Conservation (phyloP, 2,888 invertebrate genomes). For the Lasioglossum malachurum region DNA sequence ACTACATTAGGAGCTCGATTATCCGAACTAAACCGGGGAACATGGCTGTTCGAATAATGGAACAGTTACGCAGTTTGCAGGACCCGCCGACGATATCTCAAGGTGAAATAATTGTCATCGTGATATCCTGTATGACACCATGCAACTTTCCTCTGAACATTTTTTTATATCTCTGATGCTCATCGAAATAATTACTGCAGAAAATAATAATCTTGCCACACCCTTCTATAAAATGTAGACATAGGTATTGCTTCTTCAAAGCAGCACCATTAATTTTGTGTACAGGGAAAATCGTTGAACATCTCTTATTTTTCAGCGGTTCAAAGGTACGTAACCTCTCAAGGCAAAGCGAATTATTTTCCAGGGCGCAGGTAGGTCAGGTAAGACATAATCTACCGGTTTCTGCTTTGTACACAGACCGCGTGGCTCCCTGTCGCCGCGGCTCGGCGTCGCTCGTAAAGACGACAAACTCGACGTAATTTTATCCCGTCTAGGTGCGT, state of each 20-base stretch:
- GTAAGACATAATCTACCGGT: slow-evolving; percentile 77
- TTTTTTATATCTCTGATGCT: too few relatives aligned
- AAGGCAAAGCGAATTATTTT: slow-evolving; percentile 57
- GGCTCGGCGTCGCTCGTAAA: slow-evolving; percentile 74
- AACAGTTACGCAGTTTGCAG: neutral
- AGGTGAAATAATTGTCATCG: neutral
- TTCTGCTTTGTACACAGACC: slow-evolving; percentile 72
- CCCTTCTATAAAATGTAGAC: too few relatives aligned
- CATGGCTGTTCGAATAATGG: neutral
- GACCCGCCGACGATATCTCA: neutral
- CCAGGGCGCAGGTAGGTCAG: slow-evolving; percentile 60
- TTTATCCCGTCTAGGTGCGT: slow-evolving; percentile 71
- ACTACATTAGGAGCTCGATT: neutral
- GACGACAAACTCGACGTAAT: slow-evolving; percentile 78
- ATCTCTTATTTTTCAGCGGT: neutral
- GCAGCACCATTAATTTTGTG: neutral
- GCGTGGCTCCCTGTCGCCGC: slow-evolving; percentile 69
- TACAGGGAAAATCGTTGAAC: neutral
- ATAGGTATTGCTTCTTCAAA: neutral
- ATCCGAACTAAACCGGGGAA: neutral
- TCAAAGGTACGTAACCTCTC: neutral
- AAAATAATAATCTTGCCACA: too few relatives aligned
- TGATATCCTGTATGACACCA: too few relatives aligned
- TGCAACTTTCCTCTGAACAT: too few relatives aligned
- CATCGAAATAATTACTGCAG: too few relatives aligned